Percentiles rank a stretch among this genome's conserved stretches.
Evolutionary conservation across 2,888 invertebrate genomes (phyloP).

Genomic region (Pseudanteris insignis): DNA sequence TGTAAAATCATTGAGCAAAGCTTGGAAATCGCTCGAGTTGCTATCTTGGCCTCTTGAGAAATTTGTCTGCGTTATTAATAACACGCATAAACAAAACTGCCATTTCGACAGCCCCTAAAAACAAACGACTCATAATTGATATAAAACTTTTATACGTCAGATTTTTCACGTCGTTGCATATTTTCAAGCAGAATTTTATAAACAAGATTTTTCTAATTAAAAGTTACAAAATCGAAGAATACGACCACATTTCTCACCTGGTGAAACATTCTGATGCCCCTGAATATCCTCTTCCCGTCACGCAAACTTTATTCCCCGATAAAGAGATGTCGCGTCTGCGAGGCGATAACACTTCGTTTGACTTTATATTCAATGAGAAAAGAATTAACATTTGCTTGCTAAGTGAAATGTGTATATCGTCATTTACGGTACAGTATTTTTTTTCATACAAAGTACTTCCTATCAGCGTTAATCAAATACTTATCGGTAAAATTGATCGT

Average conservation of each 20-base stretch:
- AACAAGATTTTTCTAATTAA: too few species aligned
- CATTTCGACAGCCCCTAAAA: conserved; percentile 3
- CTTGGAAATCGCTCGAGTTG: conserved; percentile 25
- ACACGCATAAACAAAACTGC: conserved; percentile 12
- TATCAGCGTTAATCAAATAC: too few species aligned
- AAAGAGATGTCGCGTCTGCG: conserved; percentile 16
- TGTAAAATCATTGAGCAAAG: conserved; percentile 15
- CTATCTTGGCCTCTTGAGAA: conserved; percentile 16
- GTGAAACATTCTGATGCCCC: not conserved
- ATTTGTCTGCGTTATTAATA: conserved; percentile 6
- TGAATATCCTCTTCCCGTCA: not conserved
- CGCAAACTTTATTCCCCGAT: conserved; percentile 3
- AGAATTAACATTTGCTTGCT: conserved; percentile 36
- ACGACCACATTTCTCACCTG: not conserved
- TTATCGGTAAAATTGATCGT: too few species aligned
- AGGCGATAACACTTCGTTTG: conserved; percentile 29
- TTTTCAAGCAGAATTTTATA: too few species aligned
- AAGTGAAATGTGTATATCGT: conserved; percentile 20
- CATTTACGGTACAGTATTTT: conserved; percentile 3
- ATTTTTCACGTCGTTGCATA: too few species aligned
- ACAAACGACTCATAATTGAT: not conserved
- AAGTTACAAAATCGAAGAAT: too few species aligned
- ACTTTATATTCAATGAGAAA: conserved; percentile 30
- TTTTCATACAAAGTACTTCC: conserved; percentile 8
- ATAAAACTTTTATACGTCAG: too few species aligned